Evolutionary conservation across 35 echinoderm and acorn worm genomes (phyloP), one percentile per base, ranked within the genome.

Genomic region (Acanthaster planci): DNA sequence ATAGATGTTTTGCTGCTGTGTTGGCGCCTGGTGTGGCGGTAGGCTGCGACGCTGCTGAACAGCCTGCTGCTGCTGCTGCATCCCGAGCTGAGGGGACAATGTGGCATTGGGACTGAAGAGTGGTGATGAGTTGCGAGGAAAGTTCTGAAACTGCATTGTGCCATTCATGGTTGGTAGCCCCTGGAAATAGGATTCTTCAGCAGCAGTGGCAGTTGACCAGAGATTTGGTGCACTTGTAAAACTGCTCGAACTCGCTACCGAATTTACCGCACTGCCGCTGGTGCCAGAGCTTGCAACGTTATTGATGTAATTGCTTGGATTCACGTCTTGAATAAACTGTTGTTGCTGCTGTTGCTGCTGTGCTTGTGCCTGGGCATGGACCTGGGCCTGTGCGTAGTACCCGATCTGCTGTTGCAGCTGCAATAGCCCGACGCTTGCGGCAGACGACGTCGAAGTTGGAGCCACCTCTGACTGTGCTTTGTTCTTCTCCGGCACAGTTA

Each of bases 121-220:
- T 22, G 94, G 85, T 42, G 94, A 92, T 77, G 94, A 92, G 84
- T 91, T 97, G 59, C 88, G 54, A 60, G 94, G 94, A 91, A 97
- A 92, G 79, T 97, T 97, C 84, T 97, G 94, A 88, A 97, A 90
- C 67, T 89, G 94, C 82, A 97, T 85, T 52, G 88, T 89, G 67
- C 94, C 94, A 92, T 97, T 97, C 94, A 97, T 97, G 7, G 94
- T 75, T 77, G 94, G 90, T 35, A 92, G 88, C 42, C 87, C 87
- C 86, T 97, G 94, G 87, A 97, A 89, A 86, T 93, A 89, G 40
- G 90, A 85, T 89, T 97, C 94, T 47, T 97, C 94, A 82, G 81
- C 83, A 67, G 77, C 68, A 77, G 52, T 87, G 78, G 87, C 86
- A 55, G 90, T 92, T 87, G 94, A 97, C 94, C 94, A 97, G 50